Percentiles rank a stretch among this genome's conserved stretches.
Evolutionary conservation across 2,113 vertebrate species (phyloP).

Genomic region (Rynchops niger): DNA sequence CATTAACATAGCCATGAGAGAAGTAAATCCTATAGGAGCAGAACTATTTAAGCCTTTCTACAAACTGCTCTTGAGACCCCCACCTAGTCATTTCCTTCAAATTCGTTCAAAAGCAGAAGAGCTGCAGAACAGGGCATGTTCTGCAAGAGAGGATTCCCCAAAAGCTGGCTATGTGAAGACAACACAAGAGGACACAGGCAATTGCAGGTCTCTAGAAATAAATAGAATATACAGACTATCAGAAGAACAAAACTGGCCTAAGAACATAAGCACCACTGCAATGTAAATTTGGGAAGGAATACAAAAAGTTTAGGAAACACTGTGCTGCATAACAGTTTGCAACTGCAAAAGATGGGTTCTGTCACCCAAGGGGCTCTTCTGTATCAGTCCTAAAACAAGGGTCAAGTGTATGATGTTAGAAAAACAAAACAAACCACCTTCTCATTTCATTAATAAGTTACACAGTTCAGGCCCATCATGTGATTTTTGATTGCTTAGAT

Average conservation of each 20-base stretch:
- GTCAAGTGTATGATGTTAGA: neutral
- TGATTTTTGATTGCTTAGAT: neutral
- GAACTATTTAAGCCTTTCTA: neutral
- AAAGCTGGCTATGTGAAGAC: neutral
- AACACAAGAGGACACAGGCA: neutral
- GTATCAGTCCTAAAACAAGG: neutral
- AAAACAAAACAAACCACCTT: neutral
- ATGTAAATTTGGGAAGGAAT: neutral
- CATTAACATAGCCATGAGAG: neutral
- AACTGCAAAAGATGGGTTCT: neutral
- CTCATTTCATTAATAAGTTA: neutral
- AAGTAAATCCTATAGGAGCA: neutral
- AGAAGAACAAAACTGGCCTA: neutral
- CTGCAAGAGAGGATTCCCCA: neutral
- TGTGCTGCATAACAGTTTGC: neutral
- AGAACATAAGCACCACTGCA: neutral
- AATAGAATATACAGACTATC: neutral
- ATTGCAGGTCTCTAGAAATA: neutral
- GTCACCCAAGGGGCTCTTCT: neutral
- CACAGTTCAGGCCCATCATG: neutral
- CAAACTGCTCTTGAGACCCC: neutral
- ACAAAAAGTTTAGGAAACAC: neutral
- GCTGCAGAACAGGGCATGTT: neutral
- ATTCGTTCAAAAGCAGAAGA: neutral
- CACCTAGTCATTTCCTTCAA: neutral